Base-by-base conservation (phyloP, 2,888 invertebrate species). In the Deilephila porcellus region DNA sequence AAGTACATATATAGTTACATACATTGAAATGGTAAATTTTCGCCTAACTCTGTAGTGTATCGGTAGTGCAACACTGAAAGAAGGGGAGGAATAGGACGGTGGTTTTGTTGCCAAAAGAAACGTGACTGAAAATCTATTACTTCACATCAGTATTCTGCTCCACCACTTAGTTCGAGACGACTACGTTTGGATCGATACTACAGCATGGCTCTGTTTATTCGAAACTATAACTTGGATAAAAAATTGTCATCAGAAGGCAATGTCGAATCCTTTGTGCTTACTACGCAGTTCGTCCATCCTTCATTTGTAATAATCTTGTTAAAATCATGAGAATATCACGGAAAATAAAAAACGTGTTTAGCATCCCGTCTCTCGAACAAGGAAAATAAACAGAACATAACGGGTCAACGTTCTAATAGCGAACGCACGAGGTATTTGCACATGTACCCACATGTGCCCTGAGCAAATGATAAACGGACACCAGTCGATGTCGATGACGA, bases 381-480 rank as follows among this genome's bases (percentile, higher is more conserved):
- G 52, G 45, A 67, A 25, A 67, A 25, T 52, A 25, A 67, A 52
- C 25, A 52, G 6, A 52, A 52, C 45, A 32, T 29, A 14, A 20
- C 20, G 17, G 67, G 67, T 67, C 67, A 67, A 52, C 25, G 52
- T 11, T 52, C 67, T 67, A 67, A 67, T 52, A 25, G 25, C 52
- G 17, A 17, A 17, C 25, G 67, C 45, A 67, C 60, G 60, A 60
- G 25, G 29, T 60, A 52, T 52, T 67, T 67, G 52, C 19, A 32
- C 62, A 62, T 60, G 25, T 45, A 64, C 14, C 6, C 11, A 64
- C 20, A 25, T 45, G 45, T 25, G 20, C 17, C 25, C 45, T 17
- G 52, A 45, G 67, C 17, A 25, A 37, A 52, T 45, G 67, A 52
- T 67, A 67, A 67, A 67, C 45, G 64, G 67, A 67, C 52, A 52